Evolutionary conservation across 2,113 vertebrate species (phyloP).

Genomic region (Tragelaphus imberbis): DNA sequence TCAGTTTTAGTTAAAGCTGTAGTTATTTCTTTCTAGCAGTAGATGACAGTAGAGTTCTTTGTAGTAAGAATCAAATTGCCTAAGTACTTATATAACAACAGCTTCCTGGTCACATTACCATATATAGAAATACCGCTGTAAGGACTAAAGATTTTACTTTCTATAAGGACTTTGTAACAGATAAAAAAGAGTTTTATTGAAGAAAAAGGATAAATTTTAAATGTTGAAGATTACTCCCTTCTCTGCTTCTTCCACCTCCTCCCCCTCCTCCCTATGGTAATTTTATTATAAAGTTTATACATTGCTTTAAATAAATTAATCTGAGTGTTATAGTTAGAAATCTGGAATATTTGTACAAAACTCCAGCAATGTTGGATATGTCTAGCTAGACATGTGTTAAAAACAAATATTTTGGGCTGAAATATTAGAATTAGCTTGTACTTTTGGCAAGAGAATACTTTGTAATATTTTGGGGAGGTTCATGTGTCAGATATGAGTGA

Average conservation of each 20-base stretch:
- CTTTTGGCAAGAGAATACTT: background rate
- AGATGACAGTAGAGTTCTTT: conserved; percentile 83
- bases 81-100: conserved; percentile 74
- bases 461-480: background rate
- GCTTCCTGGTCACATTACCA: conserved; percentile 76
- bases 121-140: conserved; percentile 77
- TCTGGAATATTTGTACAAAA: conserved; percentile 3
- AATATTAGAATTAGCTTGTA: background rate
- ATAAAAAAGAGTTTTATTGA: conserved; percentile 40
- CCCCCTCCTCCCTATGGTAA: background rate
- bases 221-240: background rate
- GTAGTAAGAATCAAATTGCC: conserved; percentile 67
- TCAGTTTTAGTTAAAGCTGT: conserved; percentile 60
- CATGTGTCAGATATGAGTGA: conserved; percentile 11
- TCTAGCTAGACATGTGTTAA: conserved; percentile 29
- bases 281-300: background rate
- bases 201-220: background rate
- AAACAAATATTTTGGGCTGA: background rate
- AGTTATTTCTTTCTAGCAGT: conserved; percentile 76
- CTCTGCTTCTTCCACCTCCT: background rate
- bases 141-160: conserved; percentile 50
- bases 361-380: background rate
- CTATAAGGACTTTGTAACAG: conserved; percentile 48
- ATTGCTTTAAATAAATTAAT: conserved; percentile 39
- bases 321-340: background rate